These are phyloP conservation scores for Panagrolaimus sp. DNA, from an alignment of 1,140 invertebrate genomes.

Conservation along the genomic window DNA sequence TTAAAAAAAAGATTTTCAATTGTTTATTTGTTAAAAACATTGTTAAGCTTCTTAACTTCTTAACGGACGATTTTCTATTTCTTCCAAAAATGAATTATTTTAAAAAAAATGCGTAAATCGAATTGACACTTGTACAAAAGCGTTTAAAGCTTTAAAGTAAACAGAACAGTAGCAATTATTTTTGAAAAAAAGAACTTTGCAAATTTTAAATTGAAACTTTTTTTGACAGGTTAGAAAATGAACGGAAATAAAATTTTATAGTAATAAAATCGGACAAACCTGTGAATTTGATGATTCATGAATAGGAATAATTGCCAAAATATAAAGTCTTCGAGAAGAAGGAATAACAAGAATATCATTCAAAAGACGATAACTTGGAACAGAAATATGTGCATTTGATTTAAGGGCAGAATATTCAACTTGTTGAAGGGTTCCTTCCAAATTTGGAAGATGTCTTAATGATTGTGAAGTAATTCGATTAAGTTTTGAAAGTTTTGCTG, in stretches of 20 bases:
- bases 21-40: no score
- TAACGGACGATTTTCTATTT: no score
- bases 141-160: no score
- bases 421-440: slow-evolving; percentile 1
- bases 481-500: background rate
- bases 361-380: slow-evolving; percentile 42
- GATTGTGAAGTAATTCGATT: background rate
- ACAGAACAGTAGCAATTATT: no score
- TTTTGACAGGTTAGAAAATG: no score
- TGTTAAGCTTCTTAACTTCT: no score
- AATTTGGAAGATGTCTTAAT: background rate
- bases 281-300: slow-evolving; percentile 31
- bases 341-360: slow-evolving; percentile 48
- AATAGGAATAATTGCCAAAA: slow-evolving; percentile 42
- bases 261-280: slow-evolving; percentile 14
- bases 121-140: slow-evolving; percentile 10
- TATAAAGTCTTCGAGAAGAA: slow-evolving; percentile 43
- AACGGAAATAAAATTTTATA: no score
- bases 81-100: no score
- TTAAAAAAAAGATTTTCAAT: no score
- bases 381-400: slow-evolving; percentile 20
- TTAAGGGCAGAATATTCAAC: background rate
- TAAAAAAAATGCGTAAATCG: background rate
- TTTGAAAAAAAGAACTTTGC: no score
- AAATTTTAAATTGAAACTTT: background rate